These are phyloP conservation scores for Saccostrea cuccullata DNA, from an alignment of 1,140 invertebrate species.

Conservation along the genomic window DNA sequence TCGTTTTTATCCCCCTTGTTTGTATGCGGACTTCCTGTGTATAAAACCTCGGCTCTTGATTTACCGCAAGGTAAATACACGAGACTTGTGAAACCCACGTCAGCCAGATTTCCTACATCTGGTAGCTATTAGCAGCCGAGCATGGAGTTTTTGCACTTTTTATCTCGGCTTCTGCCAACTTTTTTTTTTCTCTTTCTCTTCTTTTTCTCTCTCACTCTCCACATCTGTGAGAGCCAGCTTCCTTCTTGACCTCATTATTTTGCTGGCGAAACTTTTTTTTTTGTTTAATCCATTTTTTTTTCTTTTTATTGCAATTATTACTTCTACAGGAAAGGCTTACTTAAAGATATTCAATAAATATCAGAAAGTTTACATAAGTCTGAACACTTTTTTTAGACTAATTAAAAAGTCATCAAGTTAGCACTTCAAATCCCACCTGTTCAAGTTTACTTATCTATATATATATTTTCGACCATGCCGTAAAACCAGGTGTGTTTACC, in stretches of 20 bases:
- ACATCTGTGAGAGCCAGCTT: not conserved
- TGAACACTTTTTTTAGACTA: not conserved
- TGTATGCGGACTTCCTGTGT: slow-evolving; percentile 20
- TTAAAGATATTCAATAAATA: not conserved
- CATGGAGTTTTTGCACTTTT: not conserved
- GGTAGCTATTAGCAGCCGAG: not conserved
- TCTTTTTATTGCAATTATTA: not conserved
- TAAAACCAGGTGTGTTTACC: not conserved
- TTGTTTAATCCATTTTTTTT: not conserved
- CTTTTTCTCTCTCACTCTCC: not conserved
- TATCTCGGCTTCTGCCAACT: not conserved
- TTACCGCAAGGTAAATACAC: slow-evolving; percentile 12
- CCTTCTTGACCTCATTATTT: not conserved
- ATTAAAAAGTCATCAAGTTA: not conserved
- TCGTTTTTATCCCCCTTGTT: not conserved
- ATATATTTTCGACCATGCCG: no score
- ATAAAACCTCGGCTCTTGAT: not conserved
- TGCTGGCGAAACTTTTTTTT: not conserved
- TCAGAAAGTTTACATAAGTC: not conserved
- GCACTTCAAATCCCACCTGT: not conserved
- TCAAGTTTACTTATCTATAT: not conserved
- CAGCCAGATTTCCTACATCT: slow-evolving; percentile 8
- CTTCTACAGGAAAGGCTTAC: not conserved
- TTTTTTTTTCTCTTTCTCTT: not conserved
- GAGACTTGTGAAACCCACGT: not conserved